phyloP scores from a whole-genome alignment of 2,888 invertebrate genomes.

The Mythimna pallens region DNA sequence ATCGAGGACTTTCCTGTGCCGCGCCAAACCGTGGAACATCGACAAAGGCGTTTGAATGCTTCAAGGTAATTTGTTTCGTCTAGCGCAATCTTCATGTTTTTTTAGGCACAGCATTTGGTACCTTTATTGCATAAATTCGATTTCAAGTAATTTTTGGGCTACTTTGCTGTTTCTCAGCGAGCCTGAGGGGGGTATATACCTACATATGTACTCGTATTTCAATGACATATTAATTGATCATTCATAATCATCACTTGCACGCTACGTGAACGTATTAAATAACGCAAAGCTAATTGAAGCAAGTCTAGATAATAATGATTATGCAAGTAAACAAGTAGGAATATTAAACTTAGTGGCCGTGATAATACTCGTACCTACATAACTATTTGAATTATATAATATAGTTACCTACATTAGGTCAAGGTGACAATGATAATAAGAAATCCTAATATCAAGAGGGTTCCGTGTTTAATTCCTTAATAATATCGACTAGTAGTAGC shows the following conservation, averaged over 20 bases:
- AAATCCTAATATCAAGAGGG: slow-evolving; percentile 4
- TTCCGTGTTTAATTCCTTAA: neutral
- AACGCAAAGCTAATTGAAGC: neutral
- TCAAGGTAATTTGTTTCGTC: slow-evolving; percentile 55
- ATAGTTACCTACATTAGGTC: slow-evolving; percentile 21
- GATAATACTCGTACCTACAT: neutral
- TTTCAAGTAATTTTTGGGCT: neutral
- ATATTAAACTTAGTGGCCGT: neutral
- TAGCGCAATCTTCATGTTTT: slow-evolving; percentile 38
- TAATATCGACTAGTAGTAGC: neutral
- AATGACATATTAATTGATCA: neutral
- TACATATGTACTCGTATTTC: too few relatives aligned
- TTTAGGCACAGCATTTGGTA: neutral
- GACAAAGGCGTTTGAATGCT: slow-evolving; percentile 48
- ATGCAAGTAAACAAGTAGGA: slow-evolving; percentile 1
- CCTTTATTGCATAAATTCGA: neutral
- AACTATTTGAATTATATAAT: slow-evolving; percentile 18
- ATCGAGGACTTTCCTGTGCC: slow-evolving; percentile 59
- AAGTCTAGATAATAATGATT: neutral
- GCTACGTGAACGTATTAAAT: neutral
- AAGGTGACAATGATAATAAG: slow-evolving; percentile 23
- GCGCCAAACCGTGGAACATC: slow-evolving; percentile 27
- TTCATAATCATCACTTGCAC: neutral
- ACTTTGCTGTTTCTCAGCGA: neutral
- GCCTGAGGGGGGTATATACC: neutral